Base-by-base conservation (phyloP, 2,888 invertebrate genomes). In the Campopleginae sp. region DNA sequence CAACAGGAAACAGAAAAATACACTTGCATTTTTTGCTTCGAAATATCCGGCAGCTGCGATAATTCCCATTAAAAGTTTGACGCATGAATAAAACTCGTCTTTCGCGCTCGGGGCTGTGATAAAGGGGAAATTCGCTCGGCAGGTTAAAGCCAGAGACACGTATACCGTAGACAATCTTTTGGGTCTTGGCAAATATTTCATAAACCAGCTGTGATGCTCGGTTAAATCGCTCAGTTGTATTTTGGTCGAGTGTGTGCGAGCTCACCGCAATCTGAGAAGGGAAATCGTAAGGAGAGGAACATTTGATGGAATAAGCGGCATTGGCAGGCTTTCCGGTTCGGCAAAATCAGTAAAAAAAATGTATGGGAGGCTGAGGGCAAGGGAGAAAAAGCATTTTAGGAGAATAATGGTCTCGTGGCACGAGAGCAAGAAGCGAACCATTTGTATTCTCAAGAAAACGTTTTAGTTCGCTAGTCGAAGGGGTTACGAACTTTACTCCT, bases 391-490 rank as follows among this genome's bases (percentile, higher is more conserved):
- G 61, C 17, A 66, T 23, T 81, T 68, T 63, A 51, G 19, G 74
- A 84, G 77, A 84, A 81, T 84, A 84, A 84, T 84, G 84, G 81
- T 68, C 44, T n/a, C 80, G 44, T 42, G 77, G 74, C 81, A 84
- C 84, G 81, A 81, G 74, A 81, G 74, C 77, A 77, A 77, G 77
- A 84, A 84, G 61, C 78, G 74, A 84, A 77, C 84, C 80, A 84
- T 84, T 83, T 78, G 77, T 84, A 81, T 80, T 81, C 77, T 63
- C 61, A 46, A 54, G 68, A 78, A 78, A 84, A 81, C 81, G 80
- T 66, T 80, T 80, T 80, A 48, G 72, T 38, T 74, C 31, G 19
- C 74, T 51, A 68, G 68, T 17, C 70, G 19, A 42, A 7, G 17
- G 78, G 54, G 61, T 33, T 51, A 38, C 31, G 66, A 77, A 63